Conservation (phyloP, 2,888 invertebrate species). For the Brachyptera risi region DNA sequence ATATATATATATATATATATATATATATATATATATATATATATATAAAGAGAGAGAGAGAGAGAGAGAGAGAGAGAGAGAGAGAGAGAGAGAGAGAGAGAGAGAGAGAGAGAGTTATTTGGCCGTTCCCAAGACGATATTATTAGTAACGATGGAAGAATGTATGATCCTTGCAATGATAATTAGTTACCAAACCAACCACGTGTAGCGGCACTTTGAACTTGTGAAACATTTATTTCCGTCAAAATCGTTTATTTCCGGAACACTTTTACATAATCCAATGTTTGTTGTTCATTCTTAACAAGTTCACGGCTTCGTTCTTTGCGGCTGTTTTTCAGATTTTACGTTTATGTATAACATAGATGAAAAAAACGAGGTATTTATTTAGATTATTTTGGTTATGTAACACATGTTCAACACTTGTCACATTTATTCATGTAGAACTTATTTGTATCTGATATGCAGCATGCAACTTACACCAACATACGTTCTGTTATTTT, state of each 20-base stretch:
- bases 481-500: too few species aligned
- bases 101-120: too few species aligned
- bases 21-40: too few species aligned
- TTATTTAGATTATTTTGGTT: not conserved
- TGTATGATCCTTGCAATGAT: conserved; percentile 14
- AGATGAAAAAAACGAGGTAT: not conserved
- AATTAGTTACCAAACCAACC: conserved; percentile 9
- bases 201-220: conserved; percentile 8
- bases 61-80: too few species aligned
- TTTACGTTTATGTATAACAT: not conserved
- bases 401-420: conserved; percentile 2
- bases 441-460: not conserved
- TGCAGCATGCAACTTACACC: too few species aligned
- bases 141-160: not conserved
- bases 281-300: conserved; percentile 18
- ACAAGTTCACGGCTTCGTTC: not conserved
- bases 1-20: too few species aligned
- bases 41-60: too few species aligned
- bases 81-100: too few species aligned
- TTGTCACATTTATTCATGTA: not conserved
- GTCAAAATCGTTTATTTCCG: conserved; percentile 15
- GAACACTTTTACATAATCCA: conserved; percentile 15
- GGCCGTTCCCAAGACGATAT: too few species aligned
- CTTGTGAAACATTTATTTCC: too few species aligned
- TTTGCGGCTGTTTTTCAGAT: conserved; percentile 10